phyloP scores from a whole-genome alignment of 2,888 invertebrate genomes.

The Sarcophaga carnaria region DNA sequence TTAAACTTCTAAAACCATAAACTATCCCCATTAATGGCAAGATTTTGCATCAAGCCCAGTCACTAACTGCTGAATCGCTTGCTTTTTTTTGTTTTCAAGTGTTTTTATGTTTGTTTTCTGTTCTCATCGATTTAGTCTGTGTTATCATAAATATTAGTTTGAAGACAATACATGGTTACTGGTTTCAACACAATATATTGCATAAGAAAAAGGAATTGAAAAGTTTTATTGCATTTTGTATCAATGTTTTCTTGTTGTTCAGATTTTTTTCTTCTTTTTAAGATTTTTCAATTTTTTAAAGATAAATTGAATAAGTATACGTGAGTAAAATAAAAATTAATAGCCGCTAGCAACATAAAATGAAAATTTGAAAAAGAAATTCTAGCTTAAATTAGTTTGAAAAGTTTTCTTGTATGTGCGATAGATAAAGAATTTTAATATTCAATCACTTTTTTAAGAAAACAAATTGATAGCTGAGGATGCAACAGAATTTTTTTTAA shows the following conservation, averaged over 20 bases:
- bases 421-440: no score
- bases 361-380: no score
- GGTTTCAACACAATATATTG: not conserved
- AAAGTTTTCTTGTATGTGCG: no score
- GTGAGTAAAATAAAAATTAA: no score
- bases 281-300: not conserved
- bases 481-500: no score
- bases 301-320: no score
- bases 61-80: conserved; percentile 23
- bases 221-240: not conserved
- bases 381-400: no score
- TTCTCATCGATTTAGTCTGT: no score
- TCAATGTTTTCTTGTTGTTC: not conserved
- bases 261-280: not conserved
- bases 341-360: no score
- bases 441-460: no score
- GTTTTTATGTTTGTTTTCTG: conserved; percentile 11
- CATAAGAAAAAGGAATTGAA: conserved; percentile 4
- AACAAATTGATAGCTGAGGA: no score
- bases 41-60: conserved; percentile 25
- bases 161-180: conserved; percentile 5
- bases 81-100: conserved; percentile 3
- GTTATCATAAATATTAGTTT: no score
- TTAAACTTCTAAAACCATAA: conserved; percentile 15
- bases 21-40: conserved; percentile 37